Conservation (phyloP, 2,797 vertebrate genomes). For the Darevskia mixta region DNA sequence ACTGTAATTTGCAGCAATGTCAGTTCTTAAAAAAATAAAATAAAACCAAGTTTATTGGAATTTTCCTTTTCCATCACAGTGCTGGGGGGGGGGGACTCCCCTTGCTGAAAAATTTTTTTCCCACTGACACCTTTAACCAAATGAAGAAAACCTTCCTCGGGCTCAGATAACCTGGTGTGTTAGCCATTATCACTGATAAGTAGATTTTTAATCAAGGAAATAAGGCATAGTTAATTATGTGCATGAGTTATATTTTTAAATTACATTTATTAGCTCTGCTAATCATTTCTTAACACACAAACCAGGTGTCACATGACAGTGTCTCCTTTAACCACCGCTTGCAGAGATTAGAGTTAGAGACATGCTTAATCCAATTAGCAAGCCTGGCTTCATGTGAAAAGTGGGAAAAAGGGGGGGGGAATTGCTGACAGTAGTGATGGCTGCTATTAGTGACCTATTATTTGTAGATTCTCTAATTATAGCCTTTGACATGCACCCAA, state of each 20-base stretch:
- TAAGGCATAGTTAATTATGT: constrained; percentile 75
- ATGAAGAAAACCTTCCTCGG: constrained; percentile 51
- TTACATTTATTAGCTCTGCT: constrained; percentile 73
- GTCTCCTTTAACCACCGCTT: constrained; percentile 67
- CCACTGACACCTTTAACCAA: constrained; percentile 46
- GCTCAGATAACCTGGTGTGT: constrained; percentile 62
- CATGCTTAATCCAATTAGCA: constrained; percentile 77
- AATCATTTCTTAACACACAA: constrained; percentile 66
- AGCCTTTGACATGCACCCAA: constrained; percentile 30
- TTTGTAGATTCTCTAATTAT: constrained; percentile 70
- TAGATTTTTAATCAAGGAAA: constrained; percentile 80
- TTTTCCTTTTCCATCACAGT: too few species aligned
- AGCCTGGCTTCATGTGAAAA: constrained; percentile 67
- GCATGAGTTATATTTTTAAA: constrained; percentile 72
- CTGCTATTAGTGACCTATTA: constrained; percentile 60
- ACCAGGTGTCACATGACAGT: constrained; percentile 62
- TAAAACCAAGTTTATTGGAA: background rate
- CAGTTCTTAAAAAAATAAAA: background rate
- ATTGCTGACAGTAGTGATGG: constrained; percentile 70
- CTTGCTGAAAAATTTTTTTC: background rate
- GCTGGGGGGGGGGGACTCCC: too few species aligned
- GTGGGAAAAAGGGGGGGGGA: constrained; percentile 56
- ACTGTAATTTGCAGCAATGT: background rate
- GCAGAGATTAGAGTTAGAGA: constrained; percentile 65
- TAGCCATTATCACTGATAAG: constrained; percentile 70